Percentiles rank a stretch among this genome's conserved stretches.
Evolutionary conservation across 2,113 vertebrate species (phyloP).

Genomic region (Orycteropus afer): DNA sequence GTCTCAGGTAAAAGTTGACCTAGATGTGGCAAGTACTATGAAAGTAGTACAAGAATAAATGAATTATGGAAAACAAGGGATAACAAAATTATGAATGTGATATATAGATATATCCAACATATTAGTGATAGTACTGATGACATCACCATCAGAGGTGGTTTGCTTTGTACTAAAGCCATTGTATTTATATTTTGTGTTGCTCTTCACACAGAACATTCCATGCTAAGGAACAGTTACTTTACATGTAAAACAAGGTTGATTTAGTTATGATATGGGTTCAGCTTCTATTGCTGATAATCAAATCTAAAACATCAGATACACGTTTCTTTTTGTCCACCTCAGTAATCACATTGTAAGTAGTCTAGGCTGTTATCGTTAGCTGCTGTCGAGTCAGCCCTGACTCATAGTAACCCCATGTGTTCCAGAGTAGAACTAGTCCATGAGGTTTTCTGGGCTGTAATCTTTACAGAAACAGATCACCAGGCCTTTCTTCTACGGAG

Average conservation of each 20-base stretch:
- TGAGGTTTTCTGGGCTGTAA: background rate
- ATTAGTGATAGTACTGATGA: background rate
- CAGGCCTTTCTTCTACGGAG: background rate
- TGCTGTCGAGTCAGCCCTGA: background rate
- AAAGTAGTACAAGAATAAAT: background rate
- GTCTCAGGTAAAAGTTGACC: background rate
- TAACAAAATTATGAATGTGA: background rate
- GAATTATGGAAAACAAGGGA: background rate
- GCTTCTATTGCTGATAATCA: background rate
- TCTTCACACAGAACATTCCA: background rate
- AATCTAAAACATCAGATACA: background rate
- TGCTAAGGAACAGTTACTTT: background rate
- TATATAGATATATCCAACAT: background rate
- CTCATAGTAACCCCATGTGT: background rate
- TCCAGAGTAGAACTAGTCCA: background rate
- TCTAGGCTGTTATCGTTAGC: background rate
- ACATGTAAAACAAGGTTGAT: background rate
- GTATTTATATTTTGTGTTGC: background rate
- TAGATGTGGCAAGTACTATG: background rate
- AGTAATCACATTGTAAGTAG: background rate
- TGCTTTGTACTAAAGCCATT: background rate
- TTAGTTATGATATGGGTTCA: background rate
- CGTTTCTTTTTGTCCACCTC: background rate
- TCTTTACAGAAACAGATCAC: background rate
- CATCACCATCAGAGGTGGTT: background rate